Evolutionary conservation across 2,888 invertebrate genomes (phyloP), one percentile per base, ranked within the genome.

Genomic region (Drosophila monieri): DNA sequence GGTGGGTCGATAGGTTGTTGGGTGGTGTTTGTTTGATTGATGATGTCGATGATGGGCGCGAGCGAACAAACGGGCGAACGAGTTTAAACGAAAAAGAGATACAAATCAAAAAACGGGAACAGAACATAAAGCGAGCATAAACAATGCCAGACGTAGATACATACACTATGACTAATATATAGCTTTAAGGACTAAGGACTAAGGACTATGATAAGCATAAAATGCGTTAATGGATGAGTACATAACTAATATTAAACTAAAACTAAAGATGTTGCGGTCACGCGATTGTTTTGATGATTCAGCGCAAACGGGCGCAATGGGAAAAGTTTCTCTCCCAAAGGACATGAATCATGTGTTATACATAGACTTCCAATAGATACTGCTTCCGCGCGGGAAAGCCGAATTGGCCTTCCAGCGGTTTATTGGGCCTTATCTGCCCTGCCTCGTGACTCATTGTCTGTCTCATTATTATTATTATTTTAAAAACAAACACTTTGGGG

Each of bases 31-130:
- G 64, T 41, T 78, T 74, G 69, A 71, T 80, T 70, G 79, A 77
- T 80, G 85, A 71, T 81, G 69, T 83, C 77, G 73, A 77, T 73
- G 78, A 86, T 86, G 80, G 76, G 67, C 59, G 69, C 58, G 44
- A 68, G 44, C 71, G 58, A 23, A 43, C 21, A 18, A 70, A 55
- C 56, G 35, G 47, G 56, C n/a, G 18, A 60, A 21, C 62, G 61
- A 32, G 9, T 62, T 35, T 32, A 46, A 73, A 46, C 73, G 71
- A 77, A 59, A 59, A 76, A 78, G 59, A 78, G 74, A 76, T 69
- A 71, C 61, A 81, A 81, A 85, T 60, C 72, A 76, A 78, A 76
- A 78, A 73, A 72, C 59, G 43, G 10, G 74, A 78, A 74, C 73
- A 69, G 41, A 73, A 67, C 54, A 35, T 35, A 55, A 54, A 69